Evolutionary conservation across 2,797 vertebrate species (phyloP), one percentile per base, ranked within the genome.

Genomic region (Remorina albescens): DNA sequence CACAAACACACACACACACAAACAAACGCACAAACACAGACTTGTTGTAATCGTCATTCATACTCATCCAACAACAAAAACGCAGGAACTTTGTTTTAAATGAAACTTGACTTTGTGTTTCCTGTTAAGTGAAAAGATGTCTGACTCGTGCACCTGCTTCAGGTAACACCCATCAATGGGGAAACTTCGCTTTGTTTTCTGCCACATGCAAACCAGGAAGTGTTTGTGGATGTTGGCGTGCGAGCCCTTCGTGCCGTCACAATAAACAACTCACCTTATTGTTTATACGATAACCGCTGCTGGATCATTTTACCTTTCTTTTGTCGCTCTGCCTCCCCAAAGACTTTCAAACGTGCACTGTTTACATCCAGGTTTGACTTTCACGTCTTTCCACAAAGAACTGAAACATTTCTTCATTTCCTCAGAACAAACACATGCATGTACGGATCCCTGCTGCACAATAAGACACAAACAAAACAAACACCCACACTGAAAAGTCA

Each of bases 81-180:
- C 21, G 23, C 0, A 10, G 16, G 26, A 41, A 61, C 13, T 0
- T n/a, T n/a, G 1, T 50, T 7, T 23, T 15, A 8, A 42, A 36
- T 32, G 36, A 49, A 42, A 32, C 0, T n/a, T n/a, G n/a, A n/a
- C n/a, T n/a, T n/a, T n/a, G n/a, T 74, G 83, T 88, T 95, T 95
- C 95, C 95, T 94, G 92, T 95, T 95, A 93, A 94, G 90, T 64
- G 83, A 87, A 85, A 85, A 26, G 18, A 30, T n/a, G n/a, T n/a
- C 55, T 93, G 91, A 92, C 83, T 94, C 92, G 92, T 8, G 71
- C 92, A 93, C 88, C 93, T 95, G 92, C 65, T 87, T 65, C 36
- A 65, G 61, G 71, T 76, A 84, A 80, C 73, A 86, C 75, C 62
- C 44, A 34, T 63, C 39, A 55, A 80, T 68, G 85, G 78, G 84